These are phyloP conservation scores for Sclerurus mexicanus DNA, from an alignment of 2,113 vertebrate species.

Conservation along the genomic window DNA sequence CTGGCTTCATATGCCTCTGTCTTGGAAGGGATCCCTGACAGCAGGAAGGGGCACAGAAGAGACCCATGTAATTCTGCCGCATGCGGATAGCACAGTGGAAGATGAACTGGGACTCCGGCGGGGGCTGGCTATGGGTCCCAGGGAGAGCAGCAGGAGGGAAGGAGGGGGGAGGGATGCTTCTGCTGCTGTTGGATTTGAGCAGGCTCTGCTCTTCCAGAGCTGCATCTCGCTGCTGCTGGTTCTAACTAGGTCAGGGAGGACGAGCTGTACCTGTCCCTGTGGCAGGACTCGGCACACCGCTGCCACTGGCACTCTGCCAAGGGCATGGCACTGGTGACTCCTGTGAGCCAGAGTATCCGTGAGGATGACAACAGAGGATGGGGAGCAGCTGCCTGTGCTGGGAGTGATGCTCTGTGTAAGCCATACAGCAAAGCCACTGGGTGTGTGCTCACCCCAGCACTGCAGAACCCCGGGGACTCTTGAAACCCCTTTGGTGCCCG, in stretches of 20 bases:
- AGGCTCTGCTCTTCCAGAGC: background rate
- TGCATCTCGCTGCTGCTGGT: background rate
- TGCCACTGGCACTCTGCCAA: accelerated
- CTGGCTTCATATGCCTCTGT: background rate
- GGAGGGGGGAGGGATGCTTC: no score
- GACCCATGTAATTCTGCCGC: accelerated
- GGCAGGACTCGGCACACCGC: background rate
- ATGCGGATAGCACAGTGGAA: accelerated
- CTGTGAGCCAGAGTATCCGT: accelerated
- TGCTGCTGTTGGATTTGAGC: accelerated
- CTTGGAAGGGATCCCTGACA: accelerated
- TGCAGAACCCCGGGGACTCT: background rate
- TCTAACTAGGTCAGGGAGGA: background rate
- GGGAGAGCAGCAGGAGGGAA: background rate
- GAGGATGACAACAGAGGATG: background rate
- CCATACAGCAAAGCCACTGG: accelerated
- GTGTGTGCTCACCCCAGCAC: accelerated
- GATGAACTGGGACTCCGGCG: accelerated
- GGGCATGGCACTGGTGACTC: accelerated
- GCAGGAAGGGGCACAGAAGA: background rate
- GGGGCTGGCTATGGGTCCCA: accelerated
- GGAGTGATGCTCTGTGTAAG: background rate
- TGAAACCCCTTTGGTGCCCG: background rate
- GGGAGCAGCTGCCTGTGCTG: background rate
- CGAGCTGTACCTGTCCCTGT: background rate